Evolutionary conservation across 2,888 invertebrate genomes (phyloP).

Genomic region (Brachypterus glaber): DNA sequence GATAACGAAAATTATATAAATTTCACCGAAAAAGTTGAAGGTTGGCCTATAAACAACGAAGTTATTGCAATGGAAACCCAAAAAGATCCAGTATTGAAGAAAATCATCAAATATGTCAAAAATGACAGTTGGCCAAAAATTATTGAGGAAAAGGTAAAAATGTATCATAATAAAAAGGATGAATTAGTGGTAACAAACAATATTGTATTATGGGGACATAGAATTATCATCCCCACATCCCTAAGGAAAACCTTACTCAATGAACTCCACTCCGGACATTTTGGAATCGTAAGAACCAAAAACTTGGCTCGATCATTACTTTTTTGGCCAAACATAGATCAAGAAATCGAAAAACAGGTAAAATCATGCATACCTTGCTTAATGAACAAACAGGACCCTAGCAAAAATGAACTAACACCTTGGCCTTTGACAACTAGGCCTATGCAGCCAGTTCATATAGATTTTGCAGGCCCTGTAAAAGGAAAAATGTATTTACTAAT

Average conservation of each 20-base stretch:
- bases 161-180: too few species aligned
- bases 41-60: constrained; percentile 6
- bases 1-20: constrained; percentile 1
- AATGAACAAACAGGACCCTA: constrained; percentile 6
- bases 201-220: constrained; percentile 9
- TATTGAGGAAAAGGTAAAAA: too few species aligned
- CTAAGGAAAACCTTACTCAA: constrained; percentile 1
- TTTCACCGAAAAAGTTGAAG: constrained; percentile 5
- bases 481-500: constrained; percentile 6
- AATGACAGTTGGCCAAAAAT: too few species aligned
- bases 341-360: constrained; percentile 6
- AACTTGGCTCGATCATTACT: constrained; percentile 7
- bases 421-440: constrained; percentile 5
- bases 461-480: constrained; percentile 9
- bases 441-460: constrained; percentile 9
- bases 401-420: not conserved
- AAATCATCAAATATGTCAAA: too few species aligned
- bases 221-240: constrained; percentile 6
- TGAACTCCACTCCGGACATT: constrained; percentile 9
- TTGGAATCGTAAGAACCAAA: constrained; percentile 9
- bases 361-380: constrained; percentile 8
- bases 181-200: too few species aligned
- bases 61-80: not conserved
- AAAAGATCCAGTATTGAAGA: too few species aligned
- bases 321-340: constrained; percentile 11